Percentiles rank a stretch among this genome's conserved stretches.
phyloP scores from a whole-genome alignment of 2,797 vertebrate species.

The Perodicticus potto region DNA sequence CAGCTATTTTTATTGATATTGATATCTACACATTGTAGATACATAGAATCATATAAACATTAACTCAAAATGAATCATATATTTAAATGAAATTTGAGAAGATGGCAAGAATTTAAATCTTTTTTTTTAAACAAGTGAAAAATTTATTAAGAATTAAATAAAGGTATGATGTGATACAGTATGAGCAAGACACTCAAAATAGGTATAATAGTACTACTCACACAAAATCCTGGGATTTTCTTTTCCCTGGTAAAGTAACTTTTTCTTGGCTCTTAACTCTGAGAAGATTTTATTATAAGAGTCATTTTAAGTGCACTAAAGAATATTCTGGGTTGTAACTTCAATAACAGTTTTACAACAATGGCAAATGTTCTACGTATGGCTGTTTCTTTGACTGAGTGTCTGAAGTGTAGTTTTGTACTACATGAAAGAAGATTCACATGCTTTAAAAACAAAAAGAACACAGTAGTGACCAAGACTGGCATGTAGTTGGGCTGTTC shows the following conservation, averaged over 20 bases:
- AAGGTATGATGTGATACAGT: no score
- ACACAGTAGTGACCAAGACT: neutral
- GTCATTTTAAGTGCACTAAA: neutral
- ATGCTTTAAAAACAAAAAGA: neutral
- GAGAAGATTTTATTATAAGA: neutral
- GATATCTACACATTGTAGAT: no score
- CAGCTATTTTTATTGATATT: neutral
- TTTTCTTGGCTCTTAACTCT: neutral
- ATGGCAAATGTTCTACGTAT: neutral
- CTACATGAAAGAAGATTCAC: neutral
- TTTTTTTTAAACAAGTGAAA: neutral
- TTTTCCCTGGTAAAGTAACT: neutral
- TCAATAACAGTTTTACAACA: neutral
- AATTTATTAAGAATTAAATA: no score
- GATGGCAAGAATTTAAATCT: neutral
- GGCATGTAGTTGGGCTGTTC: neutral
- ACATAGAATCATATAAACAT: no score
- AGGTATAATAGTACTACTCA: no score
- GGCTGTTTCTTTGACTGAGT: neutral
- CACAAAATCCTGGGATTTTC: no score
- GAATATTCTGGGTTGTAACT: slow-evolving; percentile 26
- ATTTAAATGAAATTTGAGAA: neutral
- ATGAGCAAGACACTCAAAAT: no score
- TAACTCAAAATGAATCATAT: no score
- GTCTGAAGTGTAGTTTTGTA: neutral